These are phyloP conservation scores for Bicyclus anynana DNA, from an alignment of 1,140 invertebrate species.

Conservation along the genomic window DNA sequence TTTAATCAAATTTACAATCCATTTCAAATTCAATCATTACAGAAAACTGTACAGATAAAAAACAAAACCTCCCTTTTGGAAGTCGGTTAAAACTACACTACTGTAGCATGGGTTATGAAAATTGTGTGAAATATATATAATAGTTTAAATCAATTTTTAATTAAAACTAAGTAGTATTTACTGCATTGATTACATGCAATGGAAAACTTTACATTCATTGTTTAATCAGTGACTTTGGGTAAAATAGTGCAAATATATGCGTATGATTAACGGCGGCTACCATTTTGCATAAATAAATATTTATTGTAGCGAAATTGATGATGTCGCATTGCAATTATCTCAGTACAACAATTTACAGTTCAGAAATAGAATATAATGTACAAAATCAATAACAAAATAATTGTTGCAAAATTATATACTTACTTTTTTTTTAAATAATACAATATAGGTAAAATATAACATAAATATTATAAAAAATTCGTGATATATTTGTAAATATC, in stretches of 20 bases:
- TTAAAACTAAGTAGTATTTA: neutral
- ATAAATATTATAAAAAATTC: too few species aligned
- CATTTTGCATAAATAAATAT: slow-evolving; percentile 10
- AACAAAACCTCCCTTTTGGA: too few species aligned
- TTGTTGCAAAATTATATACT: too few species aligned
- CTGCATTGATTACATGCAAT: neutral
- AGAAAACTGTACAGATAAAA: too few species aligned
- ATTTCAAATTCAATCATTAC: too few species aligned
- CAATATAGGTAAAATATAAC: too few species aligned
- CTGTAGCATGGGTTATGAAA: too few species aligned
- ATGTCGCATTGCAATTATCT: neutral
- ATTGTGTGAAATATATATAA: neutral
- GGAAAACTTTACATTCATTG: neutral
- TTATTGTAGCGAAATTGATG: neutral
- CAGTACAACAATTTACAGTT: neutral
- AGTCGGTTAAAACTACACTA: too few species aligned
- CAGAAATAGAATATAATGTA: neutral
- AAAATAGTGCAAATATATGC: slow-evolving; percentile 7
- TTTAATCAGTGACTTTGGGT: neutral
- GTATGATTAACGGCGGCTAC: slow-evolving; percentile 7
- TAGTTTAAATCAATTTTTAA: neutral
- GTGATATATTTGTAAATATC: too few species aligned
- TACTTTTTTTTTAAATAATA: too few species aligned
- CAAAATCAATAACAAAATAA: too few species aligned
- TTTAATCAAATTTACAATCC: too few species aligned